Evolutionary conservation across 1,140 invertebrate genomes (phyloP), one percentile per base, ranked within the genome.

Genomic region (Chelonus insularis): DNA sequence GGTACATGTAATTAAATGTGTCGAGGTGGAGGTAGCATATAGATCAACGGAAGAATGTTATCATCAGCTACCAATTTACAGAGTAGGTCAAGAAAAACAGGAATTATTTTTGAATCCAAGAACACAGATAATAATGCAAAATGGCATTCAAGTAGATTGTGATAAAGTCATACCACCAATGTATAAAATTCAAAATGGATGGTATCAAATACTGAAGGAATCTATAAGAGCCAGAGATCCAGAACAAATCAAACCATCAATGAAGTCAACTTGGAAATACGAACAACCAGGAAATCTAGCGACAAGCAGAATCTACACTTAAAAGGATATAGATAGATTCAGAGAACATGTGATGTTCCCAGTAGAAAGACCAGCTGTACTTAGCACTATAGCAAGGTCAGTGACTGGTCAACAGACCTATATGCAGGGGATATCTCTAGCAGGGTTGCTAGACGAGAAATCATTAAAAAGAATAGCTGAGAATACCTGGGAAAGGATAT

Each of bases 1-100:
- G 0, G 29, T 68, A 1, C 39, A 66, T 21, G 11, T 68, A 2
- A 29, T 62, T 9, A 59, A 66, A 47, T 68, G 61, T 21, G n/a
- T 39, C 4, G 32, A 32, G 0, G 18, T 29, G 1, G 18, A 36
- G 0, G 32, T 54, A 1, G 11, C 8, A 4, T 8, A 37, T 0
- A 4, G n/a, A n/a, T 4, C 14, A 18, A 37, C 14, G 11, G 1
- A 18, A 1, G 51, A 54, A 54, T 54, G 51, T 12, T 54, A 54
- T n/a, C 12, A 18, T 12, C 14, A 54, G 11, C 20, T 54, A 37
- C 51, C 51, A 0, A 34, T 54, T 1, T 2, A 2, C 1, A 36
- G 34, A 9, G n/a, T n/a, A n/a, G n/a, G n/a, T n/a, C n/a, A n/a
- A n/a, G 14, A n/a, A 1, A 54, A 54, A 2, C 2, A 20, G 0